Conservation (phyloP, 2,113 vertebrate genomes). For the Mionectes macconnelli region DNA sequence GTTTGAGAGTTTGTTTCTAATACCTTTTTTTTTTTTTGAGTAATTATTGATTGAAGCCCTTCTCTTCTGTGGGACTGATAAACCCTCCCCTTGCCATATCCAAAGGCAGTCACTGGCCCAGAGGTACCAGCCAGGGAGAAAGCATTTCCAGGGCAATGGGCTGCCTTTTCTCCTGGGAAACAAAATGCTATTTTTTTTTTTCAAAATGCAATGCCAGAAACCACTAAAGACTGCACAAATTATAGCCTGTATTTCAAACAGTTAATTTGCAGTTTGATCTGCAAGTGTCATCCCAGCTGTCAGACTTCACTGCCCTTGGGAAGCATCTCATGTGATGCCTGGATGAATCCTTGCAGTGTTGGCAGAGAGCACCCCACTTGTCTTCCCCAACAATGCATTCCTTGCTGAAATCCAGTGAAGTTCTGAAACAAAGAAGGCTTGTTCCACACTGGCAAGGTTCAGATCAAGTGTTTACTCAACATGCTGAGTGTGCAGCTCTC, state of each 20-base stretch:
- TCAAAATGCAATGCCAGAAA: neutral
- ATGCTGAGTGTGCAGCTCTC: neutral
- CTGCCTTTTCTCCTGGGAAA: neutral
- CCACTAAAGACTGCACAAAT: neutral
- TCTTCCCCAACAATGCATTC: neutral
- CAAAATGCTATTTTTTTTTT: neutral
- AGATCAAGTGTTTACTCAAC: neutral
- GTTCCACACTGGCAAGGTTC: neutral
- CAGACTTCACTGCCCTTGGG: neutral
- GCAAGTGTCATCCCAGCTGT: neutral
- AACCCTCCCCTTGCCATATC: neutral
- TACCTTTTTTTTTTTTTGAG: neutral
- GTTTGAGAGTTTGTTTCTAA: neutral
- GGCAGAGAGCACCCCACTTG: neutral
- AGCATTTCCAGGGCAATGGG: fast-evolving
- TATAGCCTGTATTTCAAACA: neutral
- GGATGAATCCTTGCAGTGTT: neutral
- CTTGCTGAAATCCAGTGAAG: neutral
- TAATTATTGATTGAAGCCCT: neutral
- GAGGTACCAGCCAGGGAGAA: neutral
- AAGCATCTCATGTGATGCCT: neutral
- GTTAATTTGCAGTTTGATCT: neutral
- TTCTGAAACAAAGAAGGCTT: constrained; percentile 7
- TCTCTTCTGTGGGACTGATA: neutral
- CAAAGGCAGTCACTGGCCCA: neutral